Base-by-base conservation (phyloP, 2,797 vertebrate genomes). In the Phoeniculus purpureus region DNA sequence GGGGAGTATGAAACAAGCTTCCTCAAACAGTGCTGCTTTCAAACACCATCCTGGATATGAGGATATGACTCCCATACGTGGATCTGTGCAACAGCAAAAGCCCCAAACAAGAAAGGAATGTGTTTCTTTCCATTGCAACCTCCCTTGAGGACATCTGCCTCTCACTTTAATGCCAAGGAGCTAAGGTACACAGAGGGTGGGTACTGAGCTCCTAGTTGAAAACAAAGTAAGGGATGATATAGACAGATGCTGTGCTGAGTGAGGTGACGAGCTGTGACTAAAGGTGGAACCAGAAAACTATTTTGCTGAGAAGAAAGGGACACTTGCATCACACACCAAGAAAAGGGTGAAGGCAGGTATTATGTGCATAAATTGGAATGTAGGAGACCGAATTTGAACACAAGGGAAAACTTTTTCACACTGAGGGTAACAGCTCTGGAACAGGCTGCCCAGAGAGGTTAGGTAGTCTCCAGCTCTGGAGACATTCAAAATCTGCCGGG, bases 181-280 rank as follows among this genome's bases (percentile, higher is more conserved):
- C 10, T 6, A 21, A 32, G 0, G 1, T 1, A 13, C 15, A 67
- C 37, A 34, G n/a, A 22, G 9, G 9, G 21, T 21, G 29, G 18
- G 9, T 1, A 2, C 48, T 21, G 23, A 56, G 27, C 31, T 67
- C 47, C 40, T 27, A 7, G n/a, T 51, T 40, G 47, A 40, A 65
- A 31, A 7, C 16, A 34, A 59, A 43, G 19, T 16, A 56, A 55
- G 21, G 29, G 8, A 31, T 45, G 10, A 75, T 19, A 40, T 4
- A 73, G 31, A 45, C 29, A 77, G 29, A 50, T 4, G 2, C 8
- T 25, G 23, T 43, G 40, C 20, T 18, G 6, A 13, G 6, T 74
- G 32, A 59, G 43, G 20, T 26, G 32, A 5, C 45, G n/a, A 79
- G 54, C 31, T 29, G 10, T 40, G 54, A 9, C 47, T 45, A 45